A percentile compares a stretch with the other conserved stretches of the same genome.
These are phyloP conservation scores for Maconellicoccus hirsutus DNA, from an alignment of 1,140 invertebrate species.

Conservation along the genomic window DNA sequence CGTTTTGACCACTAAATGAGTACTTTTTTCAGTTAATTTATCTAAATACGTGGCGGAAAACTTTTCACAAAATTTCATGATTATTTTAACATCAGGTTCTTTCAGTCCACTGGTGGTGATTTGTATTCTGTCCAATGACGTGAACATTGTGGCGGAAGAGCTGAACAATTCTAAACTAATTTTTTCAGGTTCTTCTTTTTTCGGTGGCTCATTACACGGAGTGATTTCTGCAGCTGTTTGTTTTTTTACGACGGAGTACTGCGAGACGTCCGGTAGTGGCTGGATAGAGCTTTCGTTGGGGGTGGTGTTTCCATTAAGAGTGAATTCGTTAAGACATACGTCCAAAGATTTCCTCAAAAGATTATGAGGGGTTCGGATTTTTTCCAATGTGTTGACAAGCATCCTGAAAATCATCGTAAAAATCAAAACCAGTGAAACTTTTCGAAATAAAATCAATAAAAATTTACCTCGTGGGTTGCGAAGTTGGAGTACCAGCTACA, in stretches of 20 bases:
- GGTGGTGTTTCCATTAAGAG: not conserved
- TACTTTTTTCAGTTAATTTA: slow-evolving; percentile 2
- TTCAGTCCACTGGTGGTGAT: not conserved
- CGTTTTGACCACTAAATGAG: not conserved
- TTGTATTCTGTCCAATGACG: not conserved
- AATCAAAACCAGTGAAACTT: too few relatives aligned
- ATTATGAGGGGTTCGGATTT: not conserved
- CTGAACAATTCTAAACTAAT: not conserved
- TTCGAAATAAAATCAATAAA: not conserved
- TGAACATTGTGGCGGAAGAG: not conserved
- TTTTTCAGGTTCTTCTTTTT: not conserved
- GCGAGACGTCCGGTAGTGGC: not conserved
- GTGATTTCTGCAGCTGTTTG: not conserved
- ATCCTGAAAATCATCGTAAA: not conserved
- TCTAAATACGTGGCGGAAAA: not conserved
- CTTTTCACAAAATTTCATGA: not conserved
- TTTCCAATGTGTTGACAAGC: not conserved
- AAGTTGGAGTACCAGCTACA: not conserved
- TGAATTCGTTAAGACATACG: not conserved
- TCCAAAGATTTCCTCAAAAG: not conserved
- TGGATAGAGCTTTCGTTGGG: not conserved
- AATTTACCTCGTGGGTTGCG: not conserved
- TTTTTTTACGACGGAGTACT: not conserved
- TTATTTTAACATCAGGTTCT: not conserved
- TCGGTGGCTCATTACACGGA: not conserved